Evolutionary conservation across 2,797 vertebrate species (phyloP), one percentile per base, ranked within the genome.

Genomic region (Schizothorax lantsangensis): DNA sequence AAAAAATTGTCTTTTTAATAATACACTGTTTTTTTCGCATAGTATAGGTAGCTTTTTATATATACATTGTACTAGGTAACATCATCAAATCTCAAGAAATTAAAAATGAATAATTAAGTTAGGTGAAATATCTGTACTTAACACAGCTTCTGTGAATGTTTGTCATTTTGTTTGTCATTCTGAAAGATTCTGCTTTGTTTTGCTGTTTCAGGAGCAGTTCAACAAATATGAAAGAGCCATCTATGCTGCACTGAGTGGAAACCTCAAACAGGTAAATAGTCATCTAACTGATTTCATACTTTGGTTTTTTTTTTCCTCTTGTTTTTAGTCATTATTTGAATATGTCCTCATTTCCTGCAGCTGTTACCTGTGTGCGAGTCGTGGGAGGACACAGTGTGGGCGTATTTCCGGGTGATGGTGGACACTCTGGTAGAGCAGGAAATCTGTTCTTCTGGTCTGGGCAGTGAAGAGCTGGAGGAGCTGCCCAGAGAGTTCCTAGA

Each of bases 321-420:
- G 30, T 21, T 36, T 54, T 77, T 40, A 15, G 23, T 30, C 30
- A 14, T 36, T 43, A 0, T 38, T 30, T 45, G 33, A 10, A 12
- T n/a, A 5, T 49, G 30, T 72, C 4, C 52, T 15, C 6, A 49
- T 19, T 38, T 36, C n/a, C 26, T 52, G 30, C 75, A 96, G 98
- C 93, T 99, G 68, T 95, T 99, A 90, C 96, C 97, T 0, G 98
- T 98, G 90, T 99, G 98, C 33, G 97, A 98, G n/a, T 96, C 97
- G 0, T 99, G 98, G 98, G 97, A 99, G 92, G 98, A 99, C 92
- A 96, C 95, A 0, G 96, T 99, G 14, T 99, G 98, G 98, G 97
- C 98, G 0, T 96, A 98, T 93, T 98, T 99, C 92, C 95, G 96
- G 40, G 97, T 98, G 74, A 97, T 98, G 97, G 98, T 99, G 11